These are phyloP conservation scores for Orussus abietinus DNA, from an alignment of 1,140 invertebrate genomes.

Conservation along the genomic window DNA sequence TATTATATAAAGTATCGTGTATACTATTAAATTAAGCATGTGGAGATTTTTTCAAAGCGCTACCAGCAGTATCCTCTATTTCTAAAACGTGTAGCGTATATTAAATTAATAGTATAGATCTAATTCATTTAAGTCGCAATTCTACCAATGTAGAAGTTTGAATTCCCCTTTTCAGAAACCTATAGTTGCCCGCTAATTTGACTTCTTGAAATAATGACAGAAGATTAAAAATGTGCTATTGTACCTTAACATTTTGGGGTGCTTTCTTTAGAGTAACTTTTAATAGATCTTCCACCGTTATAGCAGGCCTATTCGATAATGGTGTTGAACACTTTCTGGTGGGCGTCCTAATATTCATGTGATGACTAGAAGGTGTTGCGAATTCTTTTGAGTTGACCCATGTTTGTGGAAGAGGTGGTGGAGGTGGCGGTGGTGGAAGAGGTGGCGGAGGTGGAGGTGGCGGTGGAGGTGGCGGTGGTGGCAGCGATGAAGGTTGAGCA, in stretches of 20 bases:
- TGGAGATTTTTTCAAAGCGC: too few relatives aligned
- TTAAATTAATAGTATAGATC: too few relatives aligned
- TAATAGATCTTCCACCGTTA: slow-evolving; percentile 42
- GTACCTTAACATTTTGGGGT: slow-evolving; percentile 28
- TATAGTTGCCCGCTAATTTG: too few relatives aligned
- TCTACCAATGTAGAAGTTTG: too few relatives aligned
- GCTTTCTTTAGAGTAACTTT: slow-evolving; percentile 44
- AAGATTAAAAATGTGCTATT: slow-evolving; percentile 5
- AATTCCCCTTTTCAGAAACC: too few relatives aligned
- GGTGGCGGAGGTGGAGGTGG: neutral
- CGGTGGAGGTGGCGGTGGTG: neutral
- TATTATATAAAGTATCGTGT: too few relatives aligned
- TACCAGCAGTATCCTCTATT: too few relatives aligned
- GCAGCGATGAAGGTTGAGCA: slow-evolving; percentile 5
- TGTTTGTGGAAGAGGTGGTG: slow-evolving; percentile 2
- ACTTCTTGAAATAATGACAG: slow-evolving; percentile 1
- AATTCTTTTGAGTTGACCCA: too few relatives aligned
- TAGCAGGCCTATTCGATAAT: slow-evolving; percentile 27
- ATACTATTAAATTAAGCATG: too few relatives aligned
- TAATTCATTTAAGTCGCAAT: too few relatives aligned
- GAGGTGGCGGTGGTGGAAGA: neutral
- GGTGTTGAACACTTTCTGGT: slow-evolving; percentile 29
- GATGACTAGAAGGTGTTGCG: neutral
- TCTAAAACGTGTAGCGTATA: too few relatives aligned
- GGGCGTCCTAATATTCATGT: slow-evolving; percentile 18